Evolutionary conservation across 2,797 vertebrate species (phyloP), one percentile per base, ranked within the genome.

Genomic region (Pseudocheirus occidentalis): DNA sequence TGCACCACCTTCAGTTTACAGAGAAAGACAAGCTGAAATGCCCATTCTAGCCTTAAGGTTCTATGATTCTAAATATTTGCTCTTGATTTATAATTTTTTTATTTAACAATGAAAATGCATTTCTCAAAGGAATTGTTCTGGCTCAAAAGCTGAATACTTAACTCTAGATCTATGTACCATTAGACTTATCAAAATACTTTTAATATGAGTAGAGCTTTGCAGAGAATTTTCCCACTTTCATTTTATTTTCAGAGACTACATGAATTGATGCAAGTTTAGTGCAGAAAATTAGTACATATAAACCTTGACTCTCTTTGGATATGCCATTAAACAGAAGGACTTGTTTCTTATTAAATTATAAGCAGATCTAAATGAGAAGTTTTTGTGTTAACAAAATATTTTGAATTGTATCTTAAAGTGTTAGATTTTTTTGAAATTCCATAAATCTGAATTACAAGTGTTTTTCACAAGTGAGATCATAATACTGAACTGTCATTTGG

Each of bases 371-470:
- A 21, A 34, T 81, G 34, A 34, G 31, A 87, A 93, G 29, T 4
- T 24, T 27, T 1, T 55, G 90, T 0, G 92, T 92, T 57, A 73
- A 18, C 0, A 92, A 0, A 0, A 6, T 46, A 0, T 1, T 89
- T 96, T 91, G 97, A 0, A 1, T 3, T 92, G 0, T 56, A 93
- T 95, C 50, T 91, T 93, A 95, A 90, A 12, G 1, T 93, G 16
- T 90, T 91, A 1, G 93, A 0, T 1, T 9, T 91, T 91, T 94
- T 87, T 95, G 95, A 34, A 56, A 0, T 94, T 93, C 3, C 18
- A 52, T 57, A 90, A 92, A 66, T 14, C 52, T 92, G 10, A 29
- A 40, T 4, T 31, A 94, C 90, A 96, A 92, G 66, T 94, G 29
- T 29, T 92, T 34, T 11, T 93, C 40, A 59, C 59, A 16, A 95